These are phyloP conservation scores for Myiothlypis coronata DNA, from an alignment of 2,797 vertebrate genomes.

Conservation along the genomic window DNA sequence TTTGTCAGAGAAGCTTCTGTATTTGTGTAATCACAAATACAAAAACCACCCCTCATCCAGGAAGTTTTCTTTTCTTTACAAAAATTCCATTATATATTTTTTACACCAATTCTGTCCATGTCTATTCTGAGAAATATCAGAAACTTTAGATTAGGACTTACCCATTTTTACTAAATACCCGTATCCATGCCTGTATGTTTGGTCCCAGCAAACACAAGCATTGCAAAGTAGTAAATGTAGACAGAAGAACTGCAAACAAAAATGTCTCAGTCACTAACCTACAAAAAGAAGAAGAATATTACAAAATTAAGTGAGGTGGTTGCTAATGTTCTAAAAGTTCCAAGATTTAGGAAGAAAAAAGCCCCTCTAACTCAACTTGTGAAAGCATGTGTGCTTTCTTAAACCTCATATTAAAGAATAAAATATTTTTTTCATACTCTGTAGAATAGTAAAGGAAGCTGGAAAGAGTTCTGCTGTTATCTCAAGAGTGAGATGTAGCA, in stretches of 20 bases:
- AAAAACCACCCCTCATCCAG: background rate
- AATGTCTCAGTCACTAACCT: slow-evolving; percentile 92
- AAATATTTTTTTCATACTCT: background rate
- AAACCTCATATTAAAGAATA: background rate
- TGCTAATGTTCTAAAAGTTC: background rate
- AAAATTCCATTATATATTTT: background rate
- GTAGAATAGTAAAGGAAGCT: background rate
- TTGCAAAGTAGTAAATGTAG: slow-evolving; percentile 88
- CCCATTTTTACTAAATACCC: slow-evolving; percentile 96
- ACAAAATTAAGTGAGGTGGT: background rate
- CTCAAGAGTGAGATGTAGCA: background rate
- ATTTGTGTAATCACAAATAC: background rate
- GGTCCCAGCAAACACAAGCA: slow-evolving; percentile 93
- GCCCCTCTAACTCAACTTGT: background rate
- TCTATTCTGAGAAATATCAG: background rate
- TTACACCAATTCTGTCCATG: background rate
- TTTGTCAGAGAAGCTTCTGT: background rate
- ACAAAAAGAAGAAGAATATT: slow-evolving; percentile 7
- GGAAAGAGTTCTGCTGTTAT: background rate
- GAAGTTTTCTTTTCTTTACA: background rate
- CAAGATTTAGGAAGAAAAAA: background rate
- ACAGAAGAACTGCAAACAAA: slow-evolving; percentile 87
- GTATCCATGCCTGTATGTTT: slow-evolving; percentile 91
- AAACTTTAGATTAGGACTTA: slow-evolving; percentile 62
- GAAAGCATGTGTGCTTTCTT: background rate